Percentiles rank a stretch among this genome's conserved stretches.
phyloP scores from a whole-genome alignment of 2,888 invertebrate genomes.

The Acleris sparsana region DNA sequence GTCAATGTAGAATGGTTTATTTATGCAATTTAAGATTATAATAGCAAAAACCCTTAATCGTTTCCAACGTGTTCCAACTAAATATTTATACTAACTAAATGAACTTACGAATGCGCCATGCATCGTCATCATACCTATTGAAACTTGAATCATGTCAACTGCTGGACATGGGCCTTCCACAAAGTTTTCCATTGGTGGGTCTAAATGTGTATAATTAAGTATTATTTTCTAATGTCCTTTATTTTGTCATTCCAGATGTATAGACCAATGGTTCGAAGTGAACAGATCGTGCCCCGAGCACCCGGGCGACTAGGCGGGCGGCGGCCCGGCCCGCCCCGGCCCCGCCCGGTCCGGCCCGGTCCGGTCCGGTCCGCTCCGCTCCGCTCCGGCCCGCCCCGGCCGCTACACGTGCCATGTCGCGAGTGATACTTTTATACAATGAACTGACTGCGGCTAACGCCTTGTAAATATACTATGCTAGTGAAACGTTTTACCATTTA shows the following conservation, averaged over 20 bases:
- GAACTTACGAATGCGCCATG: too few relatives aligned
- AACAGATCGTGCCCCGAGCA: slow-evolving; percentile 99
- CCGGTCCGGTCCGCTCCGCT: slow-evolving; percentile 5
- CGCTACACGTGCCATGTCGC: slow-evolving; percentile 63
- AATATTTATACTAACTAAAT: too few relatives aligned
- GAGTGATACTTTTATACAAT: slow-evolving; percentile 78
- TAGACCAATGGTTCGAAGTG: slow-evolving; percentile 99
- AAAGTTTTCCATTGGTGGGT: too few relatives aligned
- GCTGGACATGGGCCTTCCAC: too few relatives aligned
- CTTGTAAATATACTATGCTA: slow-evolving; percentile 79
- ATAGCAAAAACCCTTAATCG: too few relatives aligned
- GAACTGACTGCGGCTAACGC: slow-evolving; percentile 73
- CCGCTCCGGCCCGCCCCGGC: slow-evolving; percentile 21
- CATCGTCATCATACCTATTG: too few relatives aligned
- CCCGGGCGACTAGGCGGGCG: slow-evolving; percentile 92
- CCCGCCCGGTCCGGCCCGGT: slow-evolving; percentile 27
- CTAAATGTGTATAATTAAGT: neutral
- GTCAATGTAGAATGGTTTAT: too few relatives aligned
- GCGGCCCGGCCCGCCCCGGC: slow-evolving; percentile 32
- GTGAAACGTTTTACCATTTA: slow-evolving; percentile 81
- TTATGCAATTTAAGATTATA: too few relatives aligned
- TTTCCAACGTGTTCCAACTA: too few relatives aligned
- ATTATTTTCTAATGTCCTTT: neutral
- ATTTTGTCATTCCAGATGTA: slow-evolving; percentile 91
- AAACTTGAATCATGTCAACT: too few relatives aligned